Evolutionary conservation across 2,888 invertebrate genomes (phyloP).

Genomic region (Andrena camellia): DNA sequence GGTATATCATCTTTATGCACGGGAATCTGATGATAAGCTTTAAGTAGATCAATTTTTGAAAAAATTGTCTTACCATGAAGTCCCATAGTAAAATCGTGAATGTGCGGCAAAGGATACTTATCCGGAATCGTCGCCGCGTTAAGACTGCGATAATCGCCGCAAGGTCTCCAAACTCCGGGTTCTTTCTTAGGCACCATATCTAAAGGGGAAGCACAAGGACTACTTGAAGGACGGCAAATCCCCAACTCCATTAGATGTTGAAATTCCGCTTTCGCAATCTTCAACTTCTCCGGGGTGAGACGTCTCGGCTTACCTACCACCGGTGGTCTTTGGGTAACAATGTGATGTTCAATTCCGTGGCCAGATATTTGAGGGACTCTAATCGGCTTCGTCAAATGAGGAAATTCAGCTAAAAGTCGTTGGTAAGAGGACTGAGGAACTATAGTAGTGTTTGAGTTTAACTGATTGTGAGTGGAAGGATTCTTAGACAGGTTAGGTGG

Average conservation of each 20-base stretch:
- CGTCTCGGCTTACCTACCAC: background rate
- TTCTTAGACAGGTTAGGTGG: too few relatives aligned
- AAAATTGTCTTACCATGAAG: background rate
- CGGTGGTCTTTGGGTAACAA: background rate
- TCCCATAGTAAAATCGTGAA: background rate
- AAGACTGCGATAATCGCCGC: background rate
- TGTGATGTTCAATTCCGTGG: background rate
- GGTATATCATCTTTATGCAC: background rate
- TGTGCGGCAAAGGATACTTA: background rate
- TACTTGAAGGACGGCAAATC: slow-evolving; percentile 8
- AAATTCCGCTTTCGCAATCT: slow-evolving; percentile 8
- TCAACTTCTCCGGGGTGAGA: background rate
- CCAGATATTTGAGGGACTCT: too few relatives aligned
- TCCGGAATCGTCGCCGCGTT: background rate
- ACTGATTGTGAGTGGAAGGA: too few relatives aligned
- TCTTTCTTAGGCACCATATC: too few relatives aligned
- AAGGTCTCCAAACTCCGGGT: background rate
- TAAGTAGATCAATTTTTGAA: background rate
- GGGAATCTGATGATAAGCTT: background rate
- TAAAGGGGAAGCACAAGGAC: slow-evolving; percentile 16
- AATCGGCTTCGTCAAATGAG: too few relatives aligned
- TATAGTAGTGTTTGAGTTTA: background rate
- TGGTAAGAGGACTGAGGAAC: too few relatives aligned
- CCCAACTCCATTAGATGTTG: slow-evolving; percentile 7
- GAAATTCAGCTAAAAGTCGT: too few relatives aligned